Evolutionary conservation across 2,113 vertebrate species (phyloP).

Genomic region (Tringa solitaria): DNA sequence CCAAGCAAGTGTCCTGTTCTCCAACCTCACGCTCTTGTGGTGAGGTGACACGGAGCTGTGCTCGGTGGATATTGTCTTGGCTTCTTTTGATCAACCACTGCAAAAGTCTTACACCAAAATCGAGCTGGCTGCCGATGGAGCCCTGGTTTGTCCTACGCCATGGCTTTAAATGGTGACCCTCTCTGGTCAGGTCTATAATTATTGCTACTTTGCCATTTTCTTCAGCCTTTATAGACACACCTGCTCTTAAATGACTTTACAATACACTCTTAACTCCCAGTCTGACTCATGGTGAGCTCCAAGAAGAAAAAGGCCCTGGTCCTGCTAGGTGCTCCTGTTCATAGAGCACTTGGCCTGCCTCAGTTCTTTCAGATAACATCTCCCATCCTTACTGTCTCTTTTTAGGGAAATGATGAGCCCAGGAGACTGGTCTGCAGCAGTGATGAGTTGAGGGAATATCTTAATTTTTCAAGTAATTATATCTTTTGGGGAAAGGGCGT

Average conservation of each 20-base stretch:
- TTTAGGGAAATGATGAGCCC: fast-evolving
- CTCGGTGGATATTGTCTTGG: fast-evolving
- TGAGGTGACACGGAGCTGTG: fast-evolving
- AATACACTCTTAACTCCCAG: fast-evolving
- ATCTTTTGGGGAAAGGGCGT: background rate
- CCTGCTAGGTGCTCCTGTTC: background rate
- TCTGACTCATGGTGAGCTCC: background rate
- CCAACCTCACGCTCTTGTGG: background rate
- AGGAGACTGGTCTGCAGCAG: background rate
- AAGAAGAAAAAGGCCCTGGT: background rate
- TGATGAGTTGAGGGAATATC: background rate
- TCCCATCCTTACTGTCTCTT: background rate
- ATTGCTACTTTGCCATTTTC: background rate
- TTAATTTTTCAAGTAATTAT: background rate
- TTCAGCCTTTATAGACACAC: background rate
- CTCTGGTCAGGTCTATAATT: background rate
- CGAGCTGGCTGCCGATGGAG: background rate
- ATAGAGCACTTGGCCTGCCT: background rate
- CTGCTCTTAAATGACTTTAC: background rate
- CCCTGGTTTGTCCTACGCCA: background rate
- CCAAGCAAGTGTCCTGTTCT: background rate
- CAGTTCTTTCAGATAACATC: background rate
- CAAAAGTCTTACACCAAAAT: background rate
- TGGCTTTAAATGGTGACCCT: background rate
- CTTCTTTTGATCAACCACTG: background rate